Evolutionary conservation across 92 coral and sea anemone genomes (phyloP).

Genomic region (Paramuricea clavata): DNA sequence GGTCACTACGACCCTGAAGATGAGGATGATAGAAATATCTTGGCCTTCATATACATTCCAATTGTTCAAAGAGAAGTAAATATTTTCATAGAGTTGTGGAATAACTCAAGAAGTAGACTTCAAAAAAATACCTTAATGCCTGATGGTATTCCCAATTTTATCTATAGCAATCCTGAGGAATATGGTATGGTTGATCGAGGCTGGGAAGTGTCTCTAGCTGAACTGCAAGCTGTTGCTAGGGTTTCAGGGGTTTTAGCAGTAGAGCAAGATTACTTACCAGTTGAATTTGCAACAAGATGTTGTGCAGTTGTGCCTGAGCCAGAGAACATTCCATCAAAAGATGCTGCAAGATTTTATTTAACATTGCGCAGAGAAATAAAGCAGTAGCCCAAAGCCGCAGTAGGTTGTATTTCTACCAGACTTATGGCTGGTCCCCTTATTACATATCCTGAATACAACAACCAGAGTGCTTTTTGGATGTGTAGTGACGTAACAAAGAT

Average conservation of each 20-base stretch:
- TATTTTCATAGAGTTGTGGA: slow-evolving; percentile 22
- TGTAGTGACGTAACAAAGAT: neutral
- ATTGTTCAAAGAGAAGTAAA: slow-evolving; percentile 7
- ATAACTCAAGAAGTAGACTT: slow-evolving; percentile 12
- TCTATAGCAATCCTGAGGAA: slow-evolving; percentile 8
- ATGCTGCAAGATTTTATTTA: neutral
- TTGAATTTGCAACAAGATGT: slow-evolving; percentile 8
- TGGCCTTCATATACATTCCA: slow-evolving; percentile 13
- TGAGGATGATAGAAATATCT: slow-evolving; percentile 16
- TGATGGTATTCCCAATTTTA: slow-evolving; percentile 28
- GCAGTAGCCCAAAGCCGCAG: too few species aligned
- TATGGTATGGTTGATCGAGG: slow-evolving; percentile 12
- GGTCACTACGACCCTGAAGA: slow-evolving; percentile 9
- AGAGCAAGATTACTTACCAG: slow-evolving; percentile 11
- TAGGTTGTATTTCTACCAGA: too few species aligned
- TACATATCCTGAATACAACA: neutral
- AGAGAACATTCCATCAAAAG: slow-evolving; percentile 19
- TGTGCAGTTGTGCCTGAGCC: neutral
- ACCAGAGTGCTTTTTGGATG: neutral
- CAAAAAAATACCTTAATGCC: slow-evolving; percentile 27
- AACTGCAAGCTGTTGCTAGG: neutral
- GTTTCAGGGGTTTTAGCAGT: slow-evolving; percentile 12
- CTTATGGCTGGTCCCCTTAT: neutral
- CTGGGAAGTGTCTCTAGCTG: slow-evolving; percentile 14
- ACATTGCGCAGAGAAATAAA: neutral